Evolutionary conservation across 2,888 invertebrate genomes (phyloP), one percentile per base, ranked within the genome.

Genomic region (Fragum whitleyi): DNA sequence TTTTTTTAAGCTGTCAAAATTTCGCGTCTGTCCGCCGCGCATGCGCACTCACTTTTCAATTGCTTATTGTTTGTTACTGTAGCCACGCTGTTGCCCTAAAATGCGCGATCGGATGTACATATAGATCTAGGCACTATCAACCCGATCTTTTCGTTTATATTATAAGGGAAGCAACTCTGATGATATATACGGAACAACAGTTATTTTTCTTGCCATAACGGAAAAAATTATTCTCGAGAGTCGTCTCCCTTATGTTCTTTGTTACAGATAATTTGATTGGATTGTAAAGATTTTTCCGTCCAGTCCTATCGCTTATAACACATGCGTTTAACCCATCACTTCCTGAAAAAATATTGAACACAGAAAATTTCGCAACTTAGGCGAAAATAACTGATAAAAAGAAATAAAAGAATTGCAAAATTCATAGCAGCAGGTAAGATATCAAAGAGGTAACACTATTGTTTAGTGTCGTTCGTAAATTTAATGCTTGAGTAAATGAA

Each of bases 261-360:
- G 61, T 32, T 32, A 61, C 32, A 19, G 2, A 7, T 2, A 61
- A 32, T 61, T 2, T 61, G 61, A 61, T 61, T 61, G 61, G 61
- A 32, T 32, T 6, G n/a, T 61, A 61, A 32, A n/a, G 14, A 2
- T 29, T 19, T n/a, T 19, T 29, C 7, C 0, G 32, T 0, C 61
- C 61, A 61, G 32, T n/a, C 32, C 19, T 2, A 61, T 29, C 19
- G 5, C 32, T 19, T 6, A 1, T 32, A 14, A 14, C 28, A 32
- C 6, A 57, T 0, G n/a, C 32, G 0, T n/a, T 32, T 14, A 26
- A 61, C 61, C n/a, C 47, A n/a, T 47, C 61, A 32, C 61, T 61
- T 61, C 61, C 61, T 61, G 61, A 61, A 61, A 28, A 61, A 32
- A 32, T 28, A 57, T 57, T 28, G 57, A 26, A 57, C 26, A 57